Conservation (phyloP, 1,140 invertebrate species). For the Tribolium madens region DNA sequence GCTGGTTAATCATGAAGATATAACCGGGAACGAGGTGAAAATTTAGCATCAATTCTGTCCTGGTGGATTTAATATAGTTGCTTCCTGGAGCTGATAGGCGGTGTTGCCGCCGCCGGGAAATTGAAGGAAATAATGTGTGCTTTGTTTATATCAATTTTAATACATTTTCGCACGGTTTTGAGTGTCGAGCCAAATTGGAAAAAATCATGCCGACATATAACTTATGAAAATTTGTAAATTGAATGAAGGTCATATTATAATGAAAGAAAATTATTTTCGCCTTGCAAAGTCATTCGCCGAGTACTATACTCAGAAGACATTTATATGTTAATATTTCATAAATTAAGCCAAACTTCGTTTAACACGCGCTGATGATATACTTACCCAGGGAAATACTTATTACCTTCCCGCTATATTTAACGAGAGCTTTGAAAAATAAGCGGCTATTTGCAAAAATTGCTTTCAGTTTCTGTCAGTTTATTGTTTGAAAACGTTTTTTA, state of each 20-base stretch:
- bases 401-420: not conserved
- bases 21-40: not conserved
- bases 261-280: slow-evolving; percentile 20
- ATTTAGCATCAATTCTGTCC: slow-evolving; percentile 33
- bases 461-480: not conserved
- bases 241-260: slow-evolving; percentile 15
- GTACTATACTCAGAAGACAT: slow-evolving; percentile 14
- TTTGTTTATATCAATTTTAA: slow-evolving; percentile 36
- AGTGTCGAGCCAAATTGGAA: slow-evolving; percentile 19
- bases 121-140: slow-evolving; percentile 38
- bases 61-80: slow-evolving; percentile 30
- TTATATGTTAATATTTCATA: slow-evolving; percentile 32
- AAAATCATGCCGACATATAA: slow-evolving; percentile 29
- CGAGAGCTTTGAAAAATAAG: slow-evolving; percentile 1
- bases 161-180: slow-evolving; percentile 3
- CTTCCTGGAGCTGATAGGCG: slow-evolving; percentile 35
- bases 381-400: slow-evolving; percentile 10
- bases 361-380: slow-evolving; percentile 13
- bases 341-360: slow-evolving; percentile 26
- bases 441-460: not conserved
- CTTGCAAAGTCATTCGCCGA: slow-evolving; percentile 18
- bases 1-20: slow-evolving; percentile 15
- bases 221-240: slow-evolving; percentile 28
- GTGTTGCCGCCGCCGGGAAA: slow-evolving; percentile 18
- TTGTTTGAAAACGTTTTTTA: slow-evolving; percentile 6